These are phyloP conservation scores for Carcinoscorpius rotundicauda DNA, from an alignment of 1,140 invertebrate genomes.

Conservation along the genomic window DNA sequence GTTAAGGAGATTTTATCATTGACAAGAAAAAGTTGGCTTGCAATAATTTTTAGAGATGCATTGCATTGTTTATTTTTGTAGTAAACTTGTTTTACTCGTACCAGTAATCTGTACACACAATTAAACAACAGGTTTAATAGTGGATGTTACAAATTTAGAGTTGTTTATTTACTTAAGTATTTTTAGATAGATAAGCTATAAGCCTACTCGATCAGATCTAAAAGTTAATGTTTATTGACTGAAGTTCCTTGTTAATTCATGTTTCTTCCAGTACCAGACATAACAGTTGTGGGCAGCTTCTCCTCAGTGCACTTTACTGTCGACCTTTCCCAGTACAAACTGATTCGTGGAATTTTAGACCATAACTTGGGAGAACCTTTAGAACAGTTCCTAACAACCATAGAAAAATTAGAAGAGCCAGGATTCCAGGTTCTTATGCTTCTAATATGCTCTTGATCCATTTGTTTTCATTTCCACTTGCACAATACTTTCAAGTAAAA, in stretches of 20 bases:
- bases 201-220: too few relatives aligned
- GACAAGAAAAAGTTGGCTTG: too few relatives aligned
- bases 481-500: background rate
- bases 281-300: slow-evolving; percentile 68
- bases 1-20: too few relatives aligned
- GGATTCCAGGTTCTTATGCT: slow-evolving; percentile 12
- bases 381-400: slow-evolving; percentile 43
- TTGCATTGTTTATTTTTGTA: too few relatives aligned
- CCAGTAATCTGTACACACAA: too few relatives aligned
- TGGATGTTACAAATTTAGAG: too few relatives aligned
- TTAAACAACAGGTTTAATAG: too few relatives aligned
- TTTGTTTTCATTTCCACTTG: background rate
- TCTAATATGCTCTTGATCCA: slow-evolving; percentile 27
- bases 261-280: slow-evolving; percentile 56
- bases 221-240: too few relatives aligned
- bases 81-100: too few relatives aligned
- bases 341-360: slow-evolving; percentile 72
- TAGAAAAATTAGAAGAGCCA: slow-evolving; percentile 6
- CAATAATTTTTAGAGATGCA: too few relatives aligned
- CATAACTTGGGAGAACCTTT: slow-evolving; percentile 87
- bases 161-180: too few relatives aligned
- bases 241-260: background rate
- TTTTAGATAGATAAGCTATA: too few relatives aligned
- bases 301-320: slow-evolving; percentile 73
- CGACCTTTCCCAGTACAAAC: slow-evolving; percentile 70